Evolutionary conservation across 2,888 invertebrate species (phyloP).

Genomic region (Galerucella calmariensis): DNA sequence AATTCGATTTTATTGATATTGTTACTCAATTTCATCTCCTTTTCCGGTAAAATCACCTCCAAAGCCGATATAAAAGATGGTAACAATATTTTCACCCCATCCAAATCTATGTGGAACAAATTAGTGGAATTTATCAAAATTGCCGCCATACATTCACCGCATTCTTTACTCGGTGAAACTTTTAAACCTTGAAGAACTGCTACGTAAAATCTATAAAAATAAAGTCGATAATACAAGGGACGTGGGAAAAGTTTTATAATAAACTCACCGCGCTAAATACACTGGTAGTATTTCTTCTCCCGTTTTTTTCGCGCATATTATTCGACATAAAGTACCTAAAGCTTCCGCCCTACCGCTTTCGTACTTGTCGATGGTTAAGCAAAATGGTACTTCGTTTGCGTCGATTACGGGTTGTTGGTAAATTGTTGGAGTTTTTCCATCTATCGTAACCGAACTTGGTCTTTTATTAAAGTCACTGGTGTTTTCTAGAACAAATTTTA

Average conservation of each 20-base stretch:
- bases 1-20: conserved; percentile 81
- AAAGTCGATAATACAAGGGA: background rate
- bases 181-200: conserved; percentile 83
- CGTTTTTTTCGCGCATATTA: conserved; percentile 95
- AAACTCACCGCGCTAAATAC: conserved; percentile 77
- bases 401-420: conserved; percentile 75
- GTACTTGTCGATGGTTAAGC: conserved; percentile 80
- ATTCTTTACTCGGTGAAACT: conserved; percentile 65
- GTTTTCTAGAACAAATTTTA: conserved; percentile 60
- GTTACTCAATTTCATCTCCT: conserved; percentile 81
- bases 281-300: conserved; percentile 92
- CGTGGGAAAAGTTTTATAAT: background rate
- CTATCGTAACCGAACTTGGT: conserved; percentile 75
- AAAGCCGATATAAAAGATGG: conserved; percentile 91
- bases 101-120: conserved; percentile 89
- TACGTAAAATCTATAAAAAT: conserved; percentile 79
- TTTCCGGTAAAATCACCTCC: conserved; percentile 90
- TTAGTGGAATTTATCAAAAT: conserved; percentile 88
- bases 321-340: conserved; percentile 92
- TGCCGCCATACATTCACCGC: conserved; percentile 85
- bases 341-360: conserved; percentile 94
- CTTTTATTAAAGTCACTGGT: conserved; percentile 64
- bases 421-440: conserved; percentile 68
- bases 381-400: conserved; percentile 74
- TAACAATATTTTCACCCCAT: conserved; percentile 90